phyloP scores from a whole-genome alignment of 2,888 invertebrate species.

The Drosophila lacicola region DNA sequence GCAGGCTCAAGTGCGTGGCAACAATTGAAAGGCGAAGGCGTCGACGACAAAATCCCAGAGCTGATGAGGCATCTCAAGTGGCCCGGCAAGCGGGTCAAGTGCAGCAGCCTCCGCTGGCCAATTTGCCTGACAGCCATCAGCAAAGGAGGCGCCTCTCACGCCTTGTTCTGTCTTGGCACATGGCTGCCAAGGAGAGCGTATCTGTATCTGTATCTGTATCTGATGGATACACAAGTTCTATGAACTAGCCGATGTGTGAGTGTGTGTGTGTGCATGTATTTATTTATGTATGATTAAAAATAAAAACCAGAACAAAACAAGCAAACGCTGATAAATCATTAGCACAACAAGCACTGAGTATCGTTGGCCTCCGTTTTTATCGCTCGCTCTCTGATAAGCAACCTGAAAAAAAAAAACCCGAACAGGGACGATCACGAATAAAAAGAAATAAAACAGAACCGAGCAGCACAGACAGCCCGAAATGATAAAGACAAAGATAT shows the following conservation, averaged over 20 bases:
- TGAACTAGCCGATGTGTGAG: neutral
- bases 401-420: conserved; percentile 6
- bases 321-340: conserved; percentile 15
- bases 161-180: conserved; percentile 31
- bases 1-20: conserved; percentile 54
- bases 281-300: conserved; percentile 44
- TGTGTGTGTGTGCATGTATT: conserved; percentile 9
- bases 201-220: conserved; percentile 34
- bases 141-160: conserved; percentile 28
- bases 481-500: conserved; percentile 46
- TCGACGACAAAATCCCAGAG: conserved; percentile 3
- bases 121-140: conserved; percentile 50
- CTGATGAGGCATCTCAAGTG: conserved; percentile 74
- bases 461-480: conserved; percentile 5
- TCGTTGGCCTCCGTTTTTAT: conserved; percentile 33
- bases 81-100: conserved; percentile 63
- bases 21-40: conserved; percentile 58
- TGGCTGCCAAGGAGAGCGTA: conserved; percentile 23
- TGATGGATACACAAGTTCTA: conserved; percentile 24
- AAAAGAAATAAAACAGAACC: neutral
- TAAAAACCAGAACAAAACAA: conserved; percentile 23
- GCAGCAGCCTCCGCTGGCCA: conserved; percentile 67
- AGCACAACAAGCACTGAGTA: conserved; percentile 6
- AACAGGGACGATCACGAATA: conserved; percentile 21
- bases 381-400: conserved; percentile 47